These are phyloP conservation scores for Gorsachius magnificus DNA, from an alignment of 2,797 vertebrate genomes.

Conservation along the genomic window DNA sequence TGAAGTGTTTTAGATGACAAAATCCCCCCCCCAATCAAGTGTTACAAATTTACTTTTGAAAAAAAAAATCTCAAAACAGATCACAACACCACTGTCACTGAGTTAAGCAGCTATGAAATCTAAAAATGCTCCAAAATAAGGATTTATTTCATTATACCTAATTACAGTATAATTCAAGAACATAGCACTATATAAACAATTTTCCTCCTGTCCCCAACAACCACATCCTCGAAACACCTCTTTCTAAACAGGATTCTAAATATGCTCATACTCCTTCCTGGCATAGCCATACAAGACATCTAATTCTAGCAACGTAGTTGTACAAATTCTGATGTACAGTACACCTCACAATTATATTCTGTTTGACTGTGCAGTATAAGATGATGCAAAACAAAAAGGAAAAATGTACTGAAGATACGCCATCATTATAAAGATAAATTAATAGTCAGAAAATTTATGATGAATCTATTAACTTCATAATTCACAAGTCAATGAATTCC, in stretches of 20 bases:
- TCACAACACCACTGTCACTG: constrained; percentile 59
- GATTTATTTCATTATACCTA: constrained; percentile 66
- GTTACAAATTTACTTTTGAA: constrained; percentile 51
- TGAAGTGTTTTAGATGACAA: neutral
- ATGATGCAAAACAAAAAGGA: constrained; percentile 60
- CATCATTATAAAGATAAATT: constrained; percentile 75
- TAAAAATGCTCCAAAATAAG: constrained; percentile 54
- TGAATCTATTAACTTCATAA: constrained; percentile 79
- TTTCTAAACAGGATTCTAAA: constrained; percentile 63
- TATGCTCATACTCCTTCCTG: constrained; percentile 39
- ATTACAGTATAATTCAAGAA: constrained; percentile 66
- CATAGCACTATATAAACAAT: constrained; percentile 51
- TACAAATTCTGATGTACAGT: constrained; percentile 48
- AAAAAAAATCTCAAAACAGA: constrained; percentile 7
- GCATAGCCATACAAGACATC: constrained; percentile 40
- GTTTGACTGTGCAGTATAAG: constrained; percentile 39
- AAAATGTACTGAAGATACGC: constrained; percentile 51
- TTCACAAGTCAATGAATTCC: constrained; percentile 81
- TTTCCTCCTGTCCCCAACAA: constrained; percentile 54
- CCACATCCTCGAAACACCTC: constrained; percentile 58
- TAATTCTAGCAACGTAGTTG: constrained; percentile 39
- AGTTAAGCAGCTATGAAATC: constrained; percentile 58
- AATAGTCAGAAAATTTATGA: constrained; percentile 75
- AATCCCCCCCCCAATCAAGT: neutral
- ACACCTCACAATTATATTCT: constrained; percentile 59